These are phyloP conservation scores for Hydrolagus colliei DNA, from an alignment of 2,797 vertebrate species.

Conservation along the genomic window DNA sequence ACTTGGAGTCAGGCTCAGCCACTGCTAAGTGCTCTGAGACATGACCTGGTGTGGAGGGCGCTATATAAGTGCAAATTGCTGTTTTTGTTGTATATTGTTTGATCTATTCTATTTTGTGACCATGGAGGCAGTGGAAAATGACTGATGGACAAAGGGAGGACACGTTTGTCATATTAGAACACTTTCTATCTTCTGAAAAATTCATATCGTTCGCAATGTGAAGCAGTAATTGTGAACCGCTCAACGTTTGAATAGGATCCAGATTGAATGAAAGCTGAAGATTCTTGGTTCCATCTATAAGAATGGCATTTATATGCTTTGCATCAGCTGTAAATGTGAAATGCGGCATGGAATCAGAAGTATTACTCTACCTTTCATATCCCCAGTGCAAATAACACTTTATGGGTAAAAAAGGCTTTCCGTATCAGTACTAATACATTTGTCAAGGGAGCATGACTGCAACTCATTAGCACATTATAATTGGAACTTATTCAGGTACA, in stretches of 20 bases:
- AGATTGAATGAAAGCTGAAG: not conserved
- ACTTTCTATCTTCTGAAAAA: not conserved
- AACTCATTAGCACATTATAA: conserved; percentile 2
- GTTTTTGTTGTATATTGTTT: not conserved
- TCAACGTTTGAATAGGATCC: not conserved
- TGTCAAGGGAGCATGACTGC: not conserved
- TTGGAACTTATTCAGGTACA: conserved; percentile 18
- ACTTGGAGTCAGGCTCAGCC: too few relatives aligned
- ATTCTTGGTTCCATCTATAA: not conserved
- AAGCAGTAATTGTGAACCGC: not conserved
- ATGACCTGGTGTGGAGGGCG: too few relatives aligned
- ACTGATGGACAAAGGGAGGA: not conserved
- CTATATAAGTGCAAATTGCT: too few relatives aligned
- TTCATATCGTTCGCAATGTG: not conserved
- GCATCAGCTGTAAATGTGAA: conserved; percentile 2
- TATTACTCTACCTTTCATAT: not conserved
- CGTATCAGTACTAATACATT: conserved; percentile 17
- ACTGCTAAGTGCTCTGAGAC: too few relatives aligned
- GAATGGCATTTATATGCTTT: not conserved
- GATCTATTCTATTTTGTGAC: not conserved
- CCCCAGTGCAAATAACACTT: not conserved
- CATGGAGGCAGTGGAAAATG: not conserved
- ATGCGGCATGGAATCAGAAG: not conserved
- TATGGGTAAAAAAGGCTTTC: conserved; percentile 1
- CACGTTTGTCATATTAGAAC: not conserved